Evolutionary conservation across 1,140 invertebrate species (phyloP), one percentile per base, ranked within the genome.

Genomic region (Drosophila setifemur): DNA sequence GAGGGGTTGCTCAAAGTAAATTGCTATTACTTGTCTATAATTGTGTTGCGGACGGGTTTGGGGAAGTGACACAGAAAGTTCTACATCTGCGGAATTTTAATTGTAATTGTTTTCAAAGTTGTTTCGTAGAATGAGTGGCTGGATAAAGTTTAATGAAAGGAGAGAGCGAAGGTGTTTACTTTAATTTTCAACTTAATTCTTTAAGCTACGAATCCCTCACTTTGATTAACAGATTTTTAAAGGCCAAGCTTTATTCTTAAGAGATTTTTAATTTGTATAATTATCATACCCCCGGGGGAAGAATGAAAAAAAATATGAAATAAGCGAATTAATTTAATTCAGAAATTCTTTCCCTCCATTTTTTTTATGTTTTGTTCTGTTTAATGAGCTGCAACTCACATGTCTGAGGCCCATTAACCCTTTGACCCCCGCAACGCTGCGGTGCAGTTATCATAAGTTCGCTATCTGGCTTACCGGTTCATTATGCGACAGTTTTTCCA

Each of bases 401-500:
- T 85, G 81, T 74, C 71, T 61, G 43, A 14, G 43, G 42, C 58
- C 50, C 79, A 83, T 83, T 83, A 83, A 83, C 79, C 81, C 79
- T 79, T 83, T 83, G 52, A 40, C 54, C 52, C 31, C 57, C 42
- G 19, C 66, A 40, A 33, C 3, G 33, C 25, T 7, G 18, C n/a
- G 31, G 6, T 12, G 57, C 60, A 45, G 33, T 47, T 81, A 81
- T 81, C 77, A 44, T 33, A 14, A 60, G 39, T 37, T 45, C 31
- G 42, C 47, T 67, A 78, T 78, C 74, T 85, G 44, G 16, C 29
- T 53, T 45, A 57, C 44, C 35, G 63, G 70, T 78, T 83, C 79
- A 83, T 83, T 83, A 83, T 83, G 79, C 79, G 79, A 78, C 79
- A 76, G 79, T 79, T 74, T 70, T 78, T 79, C n/a, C 81, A 74